phyloP scores from a whole-genome alignment of 1,140 invertebrate species.

The Colletes gigas region DNA sequence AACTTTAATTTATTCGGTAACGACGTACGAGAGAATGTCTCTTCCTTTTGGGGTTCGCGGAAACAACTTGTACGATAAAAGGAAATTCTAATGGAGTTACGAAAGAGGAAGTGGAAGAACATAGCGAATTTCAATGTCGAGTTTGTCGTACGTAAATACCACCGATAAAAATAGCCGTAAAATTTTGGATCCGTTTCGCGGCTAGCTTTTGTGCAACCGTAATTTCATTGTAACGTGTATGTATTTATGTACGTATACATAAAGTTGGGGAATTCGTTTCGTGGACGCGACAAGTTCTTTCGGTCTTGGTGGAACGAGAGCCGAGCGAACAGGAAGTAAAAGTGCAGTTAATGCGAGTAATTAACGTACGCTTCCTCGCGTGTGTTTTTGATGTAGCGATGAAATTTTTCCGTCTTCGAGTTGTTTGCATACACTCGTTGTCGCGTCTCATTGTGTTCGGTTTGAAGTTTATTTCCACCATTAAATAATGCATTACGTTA shows the following conservation, averaged over 20 bases:
- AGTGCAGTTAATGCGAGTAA: constrained; percentile 33
- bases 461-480: not conserved
- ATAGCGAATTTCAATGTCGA: too few species aligned
- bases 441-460: not conserved
- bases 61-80: too few species aligned
- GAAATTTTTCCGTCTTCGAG: not conserved
- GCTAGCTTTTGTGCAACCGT: not conserved
- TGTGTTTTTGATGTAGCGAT: not conserved
- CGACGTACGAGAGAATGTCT: too few species aligned
- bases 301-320: constrained; percentile 6
- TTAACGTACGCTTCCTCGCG: constrained; percentile 3
- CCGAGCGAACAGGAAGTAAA: constrained; percentile 23
- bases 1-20: too few species aligned
- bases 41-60: too few species aligned
- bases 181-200: not conserved
- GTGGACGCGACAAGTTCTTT: constrained; percentile 13
- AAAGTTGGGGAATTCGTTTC: constrained; percentile 4
- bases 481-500: too few species aligned
- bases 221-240: not conserved
- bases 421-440: not conserved
- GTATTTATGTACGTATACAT: too few species aligned
- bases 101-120: too few species aligned
- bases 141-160: too few species aligned
- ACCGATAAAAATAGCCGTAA: not conserved
- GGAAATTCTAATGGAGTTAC: too few species aligned